Evolutionary conservation across 2,113 vertebrate genomes (phyloP).

Genomic region (Petroica traversi): DNA sequence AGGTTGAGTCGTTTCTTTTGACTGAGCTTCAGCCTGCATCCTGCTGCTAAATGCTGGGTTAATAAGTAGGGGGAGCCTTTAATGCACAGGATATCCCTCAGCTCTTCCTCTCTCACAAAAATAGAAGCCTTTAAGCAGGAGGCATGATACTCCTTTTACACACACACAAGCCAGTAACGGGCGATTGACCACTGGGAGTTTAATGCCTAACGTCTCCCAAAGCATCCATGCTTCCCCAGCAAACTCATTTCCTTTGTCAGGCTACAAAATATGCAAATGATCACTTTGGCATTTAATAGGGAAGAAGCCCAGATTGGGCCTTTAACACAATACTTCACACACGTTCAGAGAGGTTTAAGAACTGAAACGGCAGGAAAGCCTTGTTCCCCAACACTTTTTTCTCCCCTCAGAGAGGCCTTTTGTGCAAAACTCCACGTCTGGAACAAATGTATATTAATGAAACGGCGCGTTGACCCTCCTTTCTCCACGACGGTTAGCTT

Average conservation of each 20-base stretch:
- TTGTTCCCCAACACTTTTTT: conserved; percentile 43
- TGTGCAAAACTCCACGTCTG: conserved; percentile 50
- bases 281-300: conserved; percentile 68
- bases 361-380: conserved; percentile 56
- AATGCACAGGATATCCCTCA: conserved; percentile 79
- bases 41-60: conserved; percentile 85
- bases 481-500: conserved; percentile 16
- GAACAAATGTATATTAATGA: conserved; percentile 64
- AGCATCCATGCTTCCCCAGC: conserved; percentile 69
- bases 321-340: conserved; percentile 44
- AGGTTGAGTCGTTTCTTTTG: conserved; percentile 83
- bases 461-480: conserved; percentile 25
- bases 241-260: conserved; percentile 77
- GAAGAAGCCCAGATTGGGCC: conserved; percentile 59
- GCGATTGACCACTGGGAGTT: conserved; percentile 60
- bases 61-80: conserved; percentile 83
- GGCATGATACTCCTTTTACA: conserved; percentile 42
- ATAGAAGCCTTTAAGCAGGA: conserved; percentile 55
- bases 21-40: conserved; percentile 82
- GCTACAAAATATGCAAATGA: conserved; percentile 76
- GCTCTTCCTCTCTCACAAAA: conserved; percentile 77
- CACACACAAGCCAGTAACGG: conserved; percentile 37
- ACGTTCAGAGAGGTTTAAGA: conserved; percentile 42
- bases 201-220: conserved; percentile 72
- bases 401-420: conserved; percentile 60